Evolutionary conservation across 2,797 vertebrate species (phyloP), one percentile per base, ranked within the genome.

Genomic region (Microctenopoma lineatum): DNA sequence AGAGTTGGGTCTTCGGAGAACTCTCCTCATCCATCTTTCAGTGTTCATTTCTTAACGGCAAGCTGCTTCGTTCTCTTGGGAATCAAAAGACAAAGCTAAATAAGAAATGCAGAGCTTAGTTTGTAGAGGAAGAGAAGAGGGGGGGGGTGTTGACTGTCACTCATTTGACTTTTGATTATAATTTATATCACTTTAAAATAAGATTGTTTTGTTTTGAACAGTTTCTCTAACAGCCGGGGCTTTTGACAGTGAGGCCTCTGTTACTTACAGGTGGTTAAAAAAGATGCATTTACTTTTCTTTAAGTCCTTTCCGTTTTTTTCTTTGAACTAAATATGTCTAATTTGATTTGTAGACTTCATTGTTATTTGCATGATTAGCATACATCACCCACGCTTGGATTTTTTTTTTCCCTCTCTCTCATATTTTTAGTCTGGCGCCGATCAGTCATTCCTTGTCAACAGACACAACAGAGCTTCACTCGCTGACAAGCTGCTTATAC

Each of bases 21-120:
- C 84, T 79, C 78, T 78, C 60, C 66, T 88, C 85, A 89, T 90
- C 85, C 82, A 87, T 91, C 85, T 91, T 90, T 92, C 76, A 90
- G 75, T 63, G 46, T 87, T 90, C 86, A 73, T 85, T 90, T 21
- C 7, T 89, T 70, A 59, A 87, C 81, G 66, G 79, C 79, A 56
- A 84, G 79, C 81, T 68, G 77, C 76, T 62, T 69, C 36, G 1
- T 76, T 85, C 86, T 80, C 66, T 0, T n/a, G 62, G 81, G 89
- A 86, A 79, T 85, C 51, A 79, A 72, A 87, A 90, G 85, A 87
- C 69, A 68, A 66, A 38, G 10, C 62, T 59, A 69, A 73, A 84
- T 79, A 75, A 66, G 75, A 85, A 81, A 84, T 76, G 59, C 69
- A 84, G 77, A 85, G 74, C 51, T 66, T 51, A 34, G 63, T 67